Conservation (phyloP, 1,140 invertebrate genomes). For the Acromyrmex charruanus region DNA sequence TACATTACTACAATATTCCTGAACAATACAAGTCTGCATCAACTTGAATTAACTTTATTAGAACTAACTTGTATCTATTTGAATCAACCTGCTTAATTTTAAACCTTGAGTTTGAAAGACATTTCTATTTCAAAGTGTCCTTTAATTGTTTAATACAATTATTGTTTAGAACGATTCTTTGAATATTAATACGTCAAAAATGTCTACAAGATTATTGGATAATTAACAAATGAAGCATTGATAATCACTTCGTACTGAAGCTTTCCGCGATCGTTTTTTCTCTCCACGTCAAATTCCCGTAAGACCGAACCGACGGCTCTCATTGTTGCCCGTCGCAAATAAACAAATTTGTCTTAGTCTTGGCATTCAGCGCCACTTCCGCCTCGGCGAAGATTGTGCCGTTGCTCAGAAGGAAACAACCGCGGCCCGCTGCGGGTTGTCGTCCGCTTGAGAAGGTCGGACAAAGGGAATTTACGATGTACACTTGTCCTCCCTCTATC, state of each 20-base stretch:
- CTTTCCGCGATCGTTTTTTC: not conserved
- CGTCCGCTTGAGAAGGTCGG: conserved; percentile 36
- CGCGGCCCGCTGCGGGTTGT: conserved; percentile 52
- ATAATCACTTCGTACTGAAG: not conserved
- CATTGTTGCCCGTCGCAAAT: conserved; percentile 59
- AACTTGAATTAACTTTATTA: not conserved
- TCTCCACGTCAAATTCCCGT: conserved; percentile 33
- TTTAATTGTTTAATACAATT: conserved; percentile 17
- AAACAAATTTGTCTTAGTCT: conserved; percentile 66
- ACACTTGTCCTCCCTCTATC: conserved; percentile 56
- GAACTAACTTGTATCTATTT: not conserved
- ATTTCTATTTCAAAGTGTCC: not conserved
- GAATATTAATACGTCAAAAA: not conserved
- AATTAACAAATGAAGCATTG: not conserved
- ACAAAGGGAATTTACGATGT: conserved; percentile 78
- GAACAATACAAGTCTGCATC: not conserved
- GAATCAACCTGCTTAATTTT: not conserved
- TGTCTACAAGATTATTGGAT: conserved; percentile 18
- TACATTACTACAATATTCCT: not conserved
- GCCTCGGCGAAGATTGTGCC: conserved; percentile 35
- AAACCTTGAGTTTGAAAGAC: not conserved
- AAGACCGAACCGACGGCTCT: conserved; percentile 38
- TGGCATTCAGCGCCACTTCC: conserved; percentile 54
- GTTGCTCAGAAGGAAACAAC: conserved; percentile 37
- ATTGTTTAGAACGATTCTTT: not conserved